Evolutionary conservation across 2,888 invertebrate species (phyloP), one percentile per base, ranked within the genome.

Genomic region (Parapristionchus giblindavisi): DNA sequence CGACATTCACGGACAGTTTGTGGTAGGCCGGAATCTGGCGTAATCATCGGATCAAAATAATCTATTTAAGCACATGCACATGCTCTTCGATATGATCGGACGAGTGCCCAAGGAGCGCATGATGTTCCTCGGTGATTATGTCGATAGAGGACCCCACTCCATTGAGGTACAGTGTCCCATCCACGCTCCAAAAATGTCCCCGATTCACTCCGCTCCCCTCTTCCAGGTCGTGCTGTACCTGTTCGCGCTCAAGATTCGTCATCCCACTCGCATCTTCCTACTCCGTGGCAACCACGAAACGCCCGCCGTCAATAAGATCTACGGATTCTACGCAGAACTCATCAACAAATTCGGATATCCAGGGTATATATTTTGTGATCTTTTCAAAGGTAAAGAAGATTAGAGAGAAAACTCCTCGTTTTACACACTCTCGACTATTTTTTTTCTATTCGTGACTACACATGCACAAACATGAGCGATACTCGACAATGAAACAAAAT

Each of bases 271-370:
- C 32, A 82, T 85, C 74, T 24, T 36, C 68, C 66, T 84, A 58
- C 77, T 84, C 32, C 81, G 85, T 11, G 85, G 85, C 51, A 85
- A 85, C 72, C 85, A 85, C 73, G 85, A 85, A 65, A 85, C 84
- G 11, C 82, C 85, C 21, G 80, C 83, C 5, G 85, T 85, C 60
- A 85, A 85, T 77, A 81, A 80, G 66, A 85, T 83, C 68, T 85
- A 85, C 77, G 85, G 85, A 11, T 85, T 85, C 78, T 83, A 83
- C 77, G 78, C 80, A 8, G 84, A 84, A 43, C 83, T 83, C 72
- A 76, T 76, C 32, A 70, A 77, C 58, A 84, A 84, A 71, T 84
- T 84, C 75, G 83, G 83, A 70, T 78, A 52, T 27, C 54, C 56
- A 3, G 75, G 66, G 70, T 70, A 29, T n/a, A 36, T 11, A 11